phyloP scores from a whole-genome alignment of 92 coral and sea anemone genomes.

The Galaxea fascicularis region DNA sequence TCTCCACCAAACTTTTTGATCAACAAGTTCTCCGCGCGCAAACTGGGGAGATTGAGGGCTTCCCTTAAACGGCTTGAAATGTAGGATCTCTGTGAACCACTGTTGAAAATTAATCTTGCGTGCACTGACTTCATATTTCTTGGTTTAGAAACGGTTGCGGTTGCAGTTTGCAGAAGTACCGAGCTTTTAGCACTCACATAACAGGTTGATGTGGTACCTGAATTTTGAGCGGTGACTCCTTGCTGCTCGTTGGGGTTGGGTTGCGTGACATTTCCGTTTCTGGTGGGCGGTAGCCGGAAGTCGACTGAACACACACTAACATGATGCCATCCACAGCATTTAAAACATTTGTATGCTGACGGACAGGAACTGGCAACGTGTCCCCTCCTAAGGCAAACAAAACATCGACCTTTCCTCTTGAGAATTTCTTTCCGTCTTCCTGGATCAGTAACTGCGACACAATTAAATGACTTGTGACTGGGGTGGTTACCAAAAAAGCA shows the following conservation, averaged over 20 bases:
- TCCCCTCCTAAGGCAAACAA: constrained; percentile 67
- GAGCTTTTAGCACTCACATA: constrained; percentile 44
- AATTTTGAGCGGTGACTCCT: neutral
- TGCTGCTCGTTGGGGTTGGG: neutral
- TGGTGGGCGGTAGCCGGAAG: constrained; percentile 3
- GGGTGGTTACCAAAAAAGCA: constrained; percentile 32
- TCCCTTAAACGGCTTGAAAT: constrained; percentile 54
- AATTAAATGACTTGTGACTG: constrained; percentile 44
- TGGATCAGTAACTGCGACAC: constrained; percentile 52
- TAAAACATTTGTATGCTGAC: constrained; percentile 63
- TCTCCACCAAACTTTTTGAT: constrained; percentile 73
- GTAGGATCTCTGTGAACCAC: constrained; percentile 73
- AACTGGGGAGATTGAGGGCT: constrained; percentile 53
- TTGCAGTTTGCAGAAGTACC: constrained; percentile 67
- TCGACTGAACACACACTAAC: constrained; percentile 63
- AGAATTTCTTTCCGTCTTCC: constrained; percentile 61
- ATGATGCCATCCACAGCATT: constrained; percentile 69
- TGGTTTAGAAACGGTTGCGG: constrained; percentile 52
- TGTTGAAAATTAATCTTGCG: constrained; percentile 69
- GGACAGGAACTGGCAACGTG: constrained; percentile 68
- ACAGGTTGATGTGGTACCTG: neutral
- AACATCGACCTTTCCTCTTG: constrained; percentile 68
- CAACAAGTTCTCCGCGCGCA: constrained; percentile 57
- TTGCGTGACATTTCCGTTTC: constrained; percentile 10
- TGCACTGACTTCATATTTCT: constrained; percentile 34